Conservation (phyloP, 1,140 invertebrate genomes). For the Drosophila willistoni region DNA sequence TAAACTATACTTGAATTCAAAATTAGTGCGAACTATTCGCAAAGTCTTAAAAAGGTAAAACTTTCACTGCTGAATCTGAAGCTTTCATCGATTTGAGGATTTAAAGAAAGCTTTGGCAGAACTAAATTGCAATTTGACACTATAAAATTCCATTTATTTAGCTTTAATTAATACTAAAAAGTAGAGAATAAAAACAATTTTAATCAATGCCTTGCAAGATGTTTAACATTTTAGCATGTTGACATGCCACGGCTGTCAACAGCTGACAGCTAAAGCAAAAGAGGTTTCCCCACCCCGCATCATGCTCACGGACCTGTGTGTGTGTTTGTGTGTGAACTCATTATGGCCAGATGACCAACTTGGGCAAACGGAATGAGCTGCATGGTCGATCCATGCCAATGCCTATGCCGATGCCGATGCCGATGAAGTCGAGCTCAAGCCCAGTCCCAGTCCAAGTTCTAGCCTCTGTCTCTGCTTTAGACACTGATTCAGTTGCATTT, state of each 20-base stretch:
- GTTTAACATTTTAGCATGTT: constrained; percentile 77
- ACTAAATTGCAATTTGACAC: constrained; percentile 4
- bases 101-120: not conserved
- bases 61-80: too few species aligned
- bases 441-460: not conserved
- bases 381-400: constrained; percentile 55
- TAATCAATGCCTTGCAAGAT: constrained; percentile 72
- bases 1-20: too few species aligned
- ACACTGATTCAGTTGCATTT: not conserved
- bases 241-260: constrained; percentile 79
- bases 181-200: constrained; percentile 63
- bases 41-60: too few species aligned
- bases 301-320: too few species aligned
- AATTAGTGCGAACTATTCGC: too few species aligned
- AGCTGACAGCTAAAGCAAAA: constrained; percentile 59
- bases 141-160: not conserved
- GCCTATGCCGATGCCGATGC: constrained; percentile 26
- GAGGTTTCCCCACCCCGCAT: not conserved
- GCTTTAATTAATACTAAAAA: constrained; percentile 31
- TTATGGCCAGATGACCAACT: constrained; percentile 79
- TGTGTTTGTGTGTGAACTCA: constrained; percentile 51
- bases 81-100: too few species aligned
- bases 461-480: not conserved
- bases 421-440: constrained; percentile 2
- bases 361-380: constrained; percentile 79